Evolutionary conservation across 1,140 invertebrate genomes (phyloP), one percentile per base, ranked within the genome.

Genomic region (Drosophila littoralis): DNA sequence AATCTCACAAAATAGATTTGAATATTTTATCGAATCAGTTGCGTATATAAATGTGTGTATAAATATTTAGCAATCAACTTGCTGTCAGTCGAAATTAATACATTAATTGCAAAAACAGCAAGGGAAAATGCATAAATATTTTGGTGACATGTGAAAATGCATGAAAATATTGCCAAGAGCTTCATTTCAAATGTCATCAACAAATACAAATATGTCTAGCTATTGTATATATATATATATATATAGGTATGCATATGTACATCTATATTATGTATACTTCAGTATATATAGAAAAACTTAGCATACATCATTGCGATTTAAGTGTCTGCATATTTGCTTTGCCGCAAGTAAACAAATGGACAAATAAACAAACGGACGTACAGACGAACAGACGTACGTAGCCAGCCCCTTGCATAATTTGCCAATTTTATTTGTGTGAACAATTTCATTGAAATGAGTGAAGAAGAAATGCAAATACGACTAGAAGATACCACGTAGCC

Each of bases 11-110:
- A 54, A 58, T 36, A 35, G 42, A 66, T 59, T 45, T 43, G 22
- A 33, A 55, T 43, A 59, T 50, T 73, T 70, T 75, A 72, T 79
- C 72, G 63, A 61, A 68, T 77, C 69, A 84, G 50, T 63, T 42
- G 74, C 59, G 43, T 59, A 78, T 57, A 85, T 75, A 75, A 78
- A 65, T 77, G 43, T 48, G 17, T 43, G 15, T 76, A 80, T 80
- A 80, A 77, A 80, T 77, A 80, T 77, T 72, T 66, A 38, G 48
- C 57, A 52, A 70, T 77, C 72, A 76, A 64, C 46, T 71, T 54
- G 46, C 77, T 85, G 81, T 83, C 81, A 85, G 32, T 51, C 55
- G 15, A 54, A 67, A 85, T 85, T 48, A 85, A 85, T 85, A 60
- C 67, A 71, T 88, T 85, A 78, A 88, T 88, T 76, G 46, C 61